phyloP scores from a whole-genome alignment of 1,140 invertebrate genomes.

The Lepidurus apus region DNA sequence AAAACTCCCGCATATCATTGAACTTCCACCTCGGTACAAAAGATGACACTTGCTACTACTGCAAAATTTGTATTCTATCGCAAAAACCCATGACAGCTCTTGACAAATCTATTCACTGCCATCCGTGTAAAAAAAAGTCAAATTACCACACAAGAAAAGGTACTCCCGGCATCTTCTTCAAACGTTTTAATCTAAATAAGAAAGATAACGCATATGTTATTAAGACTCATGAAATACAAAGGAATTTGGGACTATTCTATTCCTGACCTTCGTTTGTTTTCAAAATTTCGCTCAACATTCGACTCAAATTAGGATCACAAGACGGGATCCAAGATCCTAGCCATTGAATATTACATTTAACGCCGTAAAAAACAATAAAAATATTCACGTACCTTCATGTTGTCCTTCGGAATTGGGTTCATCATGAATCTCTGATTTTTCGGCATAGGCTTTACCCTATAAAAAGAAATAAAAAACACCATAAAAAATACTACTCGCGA shows the following conservation, averaged over 20 bases:
- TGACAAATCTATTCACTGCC: too few relatives aligned
- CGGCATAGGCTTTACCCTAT: conserved; percentile 29
- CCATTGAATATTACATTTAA: not conserved
- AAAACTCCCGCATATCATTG: not conserved
- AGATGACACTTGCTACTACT: too few relatives aligned
- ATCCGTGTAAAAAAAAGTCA: too few relatives aligned
- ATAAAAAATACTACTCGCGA: not conserved
- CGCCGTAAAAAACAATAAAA: not conserved
- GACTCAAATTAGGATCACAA: conserved; percentile 17
- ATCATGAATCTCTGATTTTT: conserved; percentile 33
- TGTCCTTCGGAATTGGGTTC: conserved; percentile 24
- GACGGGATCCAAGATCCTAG: conserved; percentile 1
- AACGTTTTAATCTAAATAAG: too few relatives aligned
- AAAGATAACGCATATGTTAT: too few relatives aligned
- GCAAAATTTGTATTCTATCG: too few relatives aligned
- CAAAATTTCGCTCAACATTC: not conserved
- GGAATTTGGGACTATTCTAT: not conserved
- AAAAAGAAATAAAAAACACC: not conserved
- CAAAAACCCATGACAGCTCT: too few relatives aligned
- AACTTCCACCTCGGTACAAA: not conserved
- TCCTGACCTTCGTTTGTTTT: not conserved
- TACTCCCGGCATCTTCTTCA: too few relatives aligned
- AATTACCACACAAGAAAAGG: too few relatives aligned
- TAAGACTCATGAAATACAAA: not conserved
- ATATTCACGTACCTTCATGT: not conserved